Base-by-base conservation (phyloP, 1,140 invertebrate genomes). In the Bombus waltoni region DNA sequence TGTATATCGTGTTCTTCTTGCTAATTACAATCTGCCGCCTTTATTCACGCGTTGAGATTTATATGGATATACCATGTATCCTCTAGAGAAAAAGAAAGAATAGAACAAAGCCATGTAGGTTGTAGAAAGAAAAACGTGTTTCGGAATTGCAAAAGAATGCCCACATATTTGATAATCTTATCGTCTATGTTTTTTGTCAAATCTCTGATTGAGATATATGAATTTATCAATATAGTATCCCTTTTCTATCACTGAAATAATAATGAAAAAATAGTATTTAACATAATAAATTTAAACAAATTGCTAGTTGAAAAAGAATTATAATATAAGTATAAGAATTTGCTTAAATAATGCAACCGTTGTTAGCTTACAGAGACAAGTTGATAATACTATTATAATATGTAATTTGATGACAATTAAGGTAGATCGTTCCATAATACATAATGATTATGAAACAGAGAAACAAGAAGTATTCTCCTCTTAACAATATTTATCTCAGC, bases 21-120 rank as follows among this genome's bases (percentile, higher is more conserved):
- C 44, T 83, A 87, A 83, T 87, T 83, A 83, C 66, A 73, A 68
- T 84, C 8, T 47, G 53, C 57, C 65, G 35, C 42, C 66, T 86
- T 68, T 81, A 73, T 73, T 57, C 44, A 18, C 9, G 25, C 32
- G 66, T 71, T 47, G 32, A 81, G 70, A 40, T 79, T 84, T 71
- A 79, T 72, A 59, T 57, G 28, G 44, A 22, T 78, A 47, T 79
- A 42, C 4, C 57, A 35, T 44, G 6, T 68, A 44, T 42, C 6
- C 10, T 13, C 32, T 15, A n/a, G 32, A 77, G 25, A 40, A 62
- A 72, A 72, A 71, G 40, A 66, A n/a, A 40, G 76, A 73, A 57
- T n/a, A 35, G 59, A 65, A 81, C 57, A 85, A 66, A 85, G 57
- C 44, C 38, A 81, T 80, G 76, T 80, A 76, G 66, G 66, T 15